Evolutionary conservation across 2,888 invertebrate genomes (phyloP).

Genomic region (Lathronympha strigana): DNA sequence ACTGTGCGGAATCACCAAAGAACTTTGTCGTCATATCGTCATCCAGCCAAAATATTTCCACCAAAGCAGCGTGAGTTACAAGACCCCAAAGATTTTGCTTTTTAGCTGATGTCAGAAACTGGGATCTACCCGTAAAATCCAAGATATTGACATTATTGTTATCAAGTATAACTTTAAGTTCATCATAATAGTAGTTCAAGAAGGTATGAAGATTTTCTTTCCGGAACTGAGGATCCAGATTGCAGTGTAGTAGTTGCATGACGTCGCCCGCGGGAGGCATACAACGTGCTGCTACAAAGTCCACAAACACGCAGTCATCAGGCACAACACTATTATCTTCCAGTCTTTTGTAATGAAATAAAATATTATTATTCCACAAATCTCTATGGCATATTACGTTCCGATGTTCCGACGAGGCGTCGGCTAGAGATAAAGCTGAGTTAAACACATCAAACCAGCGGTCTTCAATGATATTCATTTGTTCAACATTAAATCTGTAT

Average conservation of each 20-base stretch:
- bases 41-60: conserved; percentile 81
- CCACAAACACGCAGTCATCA: conserved; percentile 86
- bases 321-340: conserved; percentile 60
- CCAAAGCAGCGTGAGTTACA: conserved; percentile 81
- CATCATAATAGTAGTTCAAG: conserved; percentile 83
- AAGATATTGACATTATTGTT: conserved; percentile 66
- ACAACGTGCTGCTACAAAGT: conserved; percentile 87
- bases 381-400: conserved; percentile 86
- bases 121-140: conserved; percentile 65
- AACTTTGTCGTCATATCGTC: conserved; percentile 73
- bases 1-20: conserved; percentile 77
- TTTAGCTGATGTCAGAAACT: conserved; percentile 73
- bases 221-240: conserved; percentile 76
- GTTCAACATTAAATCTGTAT: conserved; percentile 52
- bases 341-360: conserved; percentile 75
- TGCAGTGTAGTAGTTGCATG: conserved; percentile 82
- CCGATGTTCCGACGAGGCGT: conserved; percentile 62
- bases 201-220: conserved; percentile 76
- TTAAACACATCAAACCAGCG: conserved; percentile 66
- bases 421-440: conserved; percentile 57
- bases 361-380: conserved; percentile 86
- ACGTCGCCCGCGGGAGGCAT: conserved; percentile 87
- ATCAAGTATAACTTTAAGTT: conserved; percentile 70
- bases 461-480: conserved; percentile 56
- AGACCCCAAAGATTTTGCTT: conserved; percentile 82